Evolutionary conservation across 2,888 invertebrate genomes (phyloP).

Genomic region (Nebria salina): DNA sequence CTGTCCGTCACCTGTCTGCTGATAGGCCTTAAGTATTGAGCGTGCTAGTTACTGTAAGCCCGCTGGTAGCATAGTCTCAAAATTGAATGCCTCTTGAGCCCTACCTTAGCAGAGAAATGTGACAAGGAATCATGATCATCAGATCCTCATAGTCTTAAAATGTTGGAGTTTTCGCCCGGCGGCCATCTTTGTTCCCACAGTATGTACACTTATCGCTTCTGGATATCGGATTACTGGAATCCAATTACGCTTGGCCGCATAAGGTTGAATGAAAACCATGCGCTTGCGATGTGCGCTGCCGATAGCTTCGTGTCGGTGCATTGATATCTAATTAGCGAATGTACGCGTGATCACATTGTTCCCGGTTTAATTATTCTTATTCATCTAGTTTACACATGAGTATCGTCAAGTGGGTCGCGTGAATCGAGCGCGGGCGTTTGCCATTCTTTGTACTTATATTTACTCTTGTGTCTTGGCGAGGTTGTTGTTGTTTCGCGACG

Average conservation of each 20-base stretch:
- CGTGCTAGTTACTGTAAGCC: neutral
- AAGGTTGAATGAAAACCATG: constrained; percentile 61
- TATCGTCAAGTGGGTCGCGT: neutral
- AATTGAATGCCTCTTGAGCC: neutral
- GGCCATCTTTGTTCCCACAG: constrained; percentile 32
- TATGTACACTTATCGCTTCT: constrained; percentile 53
- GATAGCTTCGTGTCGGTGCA: constrained; percentile 34
- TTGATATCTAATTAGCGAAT: constrained; percentile 40
- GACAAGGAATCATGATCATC: constrained; percentile 18
- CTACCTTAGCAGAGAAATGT: neutral
- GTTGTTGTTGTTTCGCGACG: neutral
- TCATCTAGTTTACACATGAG: constrained; percentile 37
- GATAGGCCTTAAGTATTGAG: neutral
- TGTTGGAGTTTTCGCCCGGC: constrained; percentile 2
- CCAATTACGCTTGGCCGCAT: constrained; percentile 61
- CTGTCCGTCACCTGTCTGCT: neutral
- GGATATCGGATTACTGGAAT: constrained; percentile 62
- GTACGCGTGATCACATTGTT: constrained; percentile 38
- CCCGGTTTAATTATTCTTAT: constrained; percentile 38
- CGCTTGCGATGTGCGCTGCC: constrained; percentile 13
- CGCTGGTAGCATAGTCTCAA: neutral
- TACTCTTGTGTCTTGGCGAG: neutral
- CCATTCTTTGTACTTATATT: neutral
- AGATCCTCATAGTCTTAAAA: neutral
- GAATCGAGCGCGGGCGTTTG: neutral